A percentile compares a stretch with the other conserved stretches of the same genome.
phyloP scores from a whole-genome alignment of 2,113 vertebrate species.

The Donacobius atricapilla region DNA sequence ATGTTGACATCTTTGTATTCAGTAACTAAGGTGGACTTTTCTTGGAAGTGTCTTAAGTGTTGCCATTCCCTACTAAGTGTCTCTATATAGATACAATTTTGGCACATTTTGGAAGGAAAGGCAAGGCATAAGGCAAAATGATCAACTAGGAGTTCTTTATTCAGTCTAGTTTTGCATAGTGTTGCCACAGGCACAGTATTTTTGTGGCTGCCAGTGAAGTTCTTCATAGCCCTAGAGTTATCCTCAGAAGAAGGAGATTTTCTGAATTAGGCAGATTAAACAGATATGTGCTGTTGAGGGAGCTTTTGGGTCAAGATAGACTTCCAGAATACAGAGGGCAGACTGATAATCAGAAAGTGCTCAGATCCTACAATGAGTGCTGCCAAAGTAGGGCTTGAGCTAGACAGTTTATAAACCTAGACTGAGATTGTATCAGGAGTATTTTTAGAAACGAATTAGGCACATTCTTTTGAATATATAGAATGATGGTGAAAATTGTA shows the following conservation, averaged over 20 bases:
- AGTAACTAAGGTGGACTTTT: neutral
- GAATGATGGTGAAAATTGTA: neutral
- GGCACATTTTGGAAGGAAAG: neutral
- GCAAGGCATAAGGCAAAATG: neutral
- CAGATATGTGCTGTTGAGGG: neutral
- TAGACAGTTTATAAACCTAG: constrained; percentile 4
- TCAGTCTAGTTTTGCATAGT: neutral
- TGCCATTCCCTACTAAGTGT: neutral
- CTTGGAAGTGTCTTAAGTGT: neutral
- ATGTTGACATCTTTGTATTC: neutral
- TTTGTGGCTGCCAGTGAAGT: neutral
- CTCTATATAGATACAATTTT: neutral
- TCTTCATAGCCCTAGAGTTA: neutral
- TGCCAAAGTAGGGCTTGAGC: neutral
- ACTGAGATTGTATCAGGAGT: neutral
- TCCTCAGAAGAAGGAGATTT: neutral
- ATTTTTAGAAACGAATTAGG: constrained; percentile 49
- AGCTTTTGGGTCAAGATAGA: neutral
- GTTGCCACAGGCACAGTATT: neutral
- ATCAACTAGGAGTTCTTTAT: neutral
- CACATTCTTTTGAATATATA: constrained; percentile 34
- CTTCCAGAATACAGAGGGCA: neutral
- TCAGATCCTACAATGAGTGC: neutral
- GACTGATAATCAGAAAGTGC: neutral
- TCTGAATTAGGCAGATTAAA: neutral